A percentile compares a stretch with the other conserved stretches of the same genome.
Evolutionary conservation across 2,888 invertebrate species (phyloP).

Genomic region (Dichetophora obliterata): DNA sequence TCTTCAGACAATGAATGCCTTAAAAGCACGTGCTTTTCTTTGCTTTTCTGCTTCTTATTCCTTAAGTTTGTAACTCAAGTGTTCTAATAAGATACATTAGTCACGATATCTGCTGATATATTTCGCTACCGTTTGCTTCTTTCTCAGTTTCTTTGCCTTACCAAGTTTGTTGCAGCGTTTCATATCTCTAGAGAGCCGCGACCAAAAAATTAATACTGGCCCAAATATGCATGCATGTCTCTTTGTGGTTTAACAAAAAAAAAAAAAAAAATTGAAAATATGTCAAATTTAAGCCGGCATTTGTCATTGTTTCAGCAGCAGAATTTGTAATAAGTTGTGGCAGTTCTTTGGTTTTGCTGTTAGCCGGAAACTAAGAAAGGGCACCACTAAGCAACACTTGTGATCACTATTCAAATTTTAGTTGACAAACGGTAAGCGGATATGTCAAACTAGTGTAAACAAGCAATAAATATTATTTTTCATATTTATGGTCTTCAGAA

Average conservation of each 20-base stretch:
- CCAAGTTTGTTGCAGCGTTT: not conserved
- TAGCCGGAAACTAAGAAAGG: slow-evolving; percentile 3
- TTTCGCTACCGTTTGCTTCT: not conserved
- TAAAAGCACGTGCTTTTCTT: not conserved
- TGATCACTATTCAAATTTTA: not conserved
- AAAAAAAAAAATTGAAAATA: no score
- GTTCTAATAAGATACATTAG: not conserved
- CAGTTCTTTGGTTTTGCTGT: not conserved
- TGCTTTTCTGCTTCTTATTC: not conserved
- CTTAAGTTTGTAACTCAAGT: not conserved
- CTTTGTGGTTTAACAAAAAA: not conserved
- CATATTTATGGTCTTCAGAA: no score
- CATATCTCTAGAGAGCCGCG: not conserved
- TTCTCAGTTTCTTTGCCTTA: not conserved
- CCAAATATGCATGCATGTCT: not conserved
- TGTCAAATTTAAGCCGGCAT: slow-evolving; percentile 6
- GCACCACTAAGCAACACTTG: not conserved
- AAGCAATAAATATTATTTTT: no score
- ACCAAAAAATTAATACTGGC: not conserved
- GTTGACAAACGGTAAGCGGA: not conserved
- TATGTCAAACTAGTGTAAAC: not conserved
- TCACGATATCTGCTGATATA: not conserved
- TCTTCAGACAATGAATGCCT: no score
- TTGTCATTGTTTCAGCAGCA: slow-evolving; percentile 21
- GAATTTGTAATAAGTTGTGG: not conserved